These are phyloP conservation scores for Meandrina meandrites DNA, from an alignment of 92 coral and sea anemone species.

Conservation along the genomic window DNA sequence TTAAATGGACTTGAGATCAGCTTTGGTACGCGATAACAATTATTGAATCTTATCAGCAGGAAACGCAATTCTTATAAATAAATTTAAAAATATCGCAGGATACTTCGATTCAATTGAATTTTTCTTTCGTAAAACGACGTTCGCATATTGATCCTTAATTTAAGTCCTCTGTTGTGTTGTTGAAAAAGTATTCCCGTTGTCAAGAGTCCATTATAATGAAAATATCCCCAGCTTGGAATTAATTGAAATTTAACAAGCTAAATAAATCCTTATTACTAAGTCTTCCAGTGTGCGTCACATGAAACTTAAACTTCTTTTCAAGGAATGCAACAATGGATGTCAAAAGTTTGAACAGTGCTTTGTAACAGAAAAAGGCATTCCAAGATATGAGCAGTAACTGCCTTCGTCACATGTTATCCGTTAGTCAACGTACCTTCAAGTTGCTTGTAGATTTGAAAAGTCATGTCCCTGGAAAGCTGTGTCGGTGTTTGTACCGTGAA, in stretches of 20 bases:
- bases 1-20: background rate
- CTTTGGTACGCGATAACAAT: background rate
- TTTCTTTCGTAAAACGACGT: background rate
- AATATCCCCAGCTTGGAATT: background rate
- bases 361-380: background rate
- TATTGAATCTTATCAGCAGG: too few relatives aligned
- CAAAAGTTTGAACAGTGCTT: too few relatives aligned
- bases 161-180: background rate
- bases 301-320: too few relatives aligned
- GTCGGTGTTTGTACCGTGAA: constrained; percentile 14
- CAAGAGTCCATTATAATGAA: background rate
- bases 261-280: background rate
- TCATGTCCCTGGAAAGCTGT: constrained; percentile 22
- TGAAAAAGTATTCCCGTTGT: background rate
- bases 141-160: background rate
- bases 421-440: constrained; percentile 39
- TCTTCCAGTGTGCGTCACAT: background rate
- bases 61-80: too few relatives aligned
- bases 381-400: background rate
- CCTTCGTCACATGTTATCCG: background rate
- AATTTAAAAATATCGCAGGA: background rate
- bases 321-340: background rate
- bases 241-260: background rate
- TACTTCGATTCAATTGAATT: background rate
- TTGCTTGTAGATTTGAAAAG: constrained; percentile 24